Evolutionary conservation across 2,888 invertebrate species (phyloP).

Genomic region (Catocala fraxini): DNA sequence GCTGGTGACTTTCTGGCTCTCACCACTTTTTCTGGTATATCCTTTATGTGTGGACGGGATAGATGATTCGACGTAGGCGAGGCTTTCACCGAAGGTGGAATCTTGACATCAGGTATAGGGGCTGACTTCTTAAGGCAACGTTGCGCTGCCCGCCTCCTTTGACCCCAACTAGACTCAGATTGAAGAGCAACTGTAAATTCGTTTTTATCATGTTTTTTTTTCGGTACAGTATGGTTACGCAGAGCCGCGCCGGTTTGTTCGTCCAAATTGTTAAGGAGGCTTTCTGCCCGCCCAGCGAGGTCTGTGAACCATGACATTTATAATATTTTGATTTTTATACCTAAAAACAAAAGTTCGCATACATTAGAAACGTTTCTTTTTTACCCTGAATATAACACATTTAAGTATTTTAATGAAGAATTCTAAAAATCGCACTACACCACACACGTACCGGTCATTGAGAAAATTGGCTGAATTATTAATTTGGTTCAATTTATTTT

Average conservation of each 20-base stretch:
- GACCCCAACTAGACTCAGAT: constrained; percentile 54
- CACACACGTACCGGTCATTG: constrained; percentile 36
- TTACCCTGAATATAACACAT: background rate
- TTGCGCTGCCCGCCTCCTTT: constrained; percentile 53
- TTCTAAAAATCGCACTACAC: background rate
- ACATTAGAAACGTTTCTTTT: background rate
- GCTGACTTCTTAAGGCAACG: constrained; percentile 53
- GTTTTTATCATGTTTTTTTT: constrained; percentile 59
- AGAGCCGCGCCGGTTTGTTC: constrained; percentile 91
- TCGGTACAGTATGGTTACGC: constrained; percentile 70
- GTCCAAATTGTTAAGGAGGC: constrained; percentile 91
- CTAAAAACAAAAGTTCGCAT: constrained; percentile 46
- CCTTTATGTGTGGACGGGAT: constrained; percentile 50
- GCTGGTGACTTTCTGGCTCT: constrained; percentile 51
- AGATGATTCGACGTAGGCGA: constrained; percentile 51
- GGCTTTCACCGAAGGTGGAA: constrained; percentile 53
- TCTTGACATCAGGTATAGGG: constrained; percentile 56
- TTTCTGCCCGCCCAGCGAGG: constrained; percentile 92
- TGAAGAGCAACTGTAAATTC: constrained; percentile 42
- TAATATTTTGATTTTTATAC: constrained; percentile 36
- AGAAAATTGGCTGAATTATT: constrained; percentile 25
- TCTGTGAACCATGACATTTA: constrained; percentile 92
- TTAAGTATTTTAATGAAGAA: too few species aligned
- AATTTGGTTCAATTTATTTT: constrained; percentile 17
- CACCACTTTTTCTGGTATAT: constrained; percentile 44